A percentile compares a stretch with the other conserved stretches of the same genome.
These are phyloP conservation scores for Carterocephalus palaemon DNA, from an alignment of 2,888 invertebrate genomes.

Conservation along the genomic window DNA sequence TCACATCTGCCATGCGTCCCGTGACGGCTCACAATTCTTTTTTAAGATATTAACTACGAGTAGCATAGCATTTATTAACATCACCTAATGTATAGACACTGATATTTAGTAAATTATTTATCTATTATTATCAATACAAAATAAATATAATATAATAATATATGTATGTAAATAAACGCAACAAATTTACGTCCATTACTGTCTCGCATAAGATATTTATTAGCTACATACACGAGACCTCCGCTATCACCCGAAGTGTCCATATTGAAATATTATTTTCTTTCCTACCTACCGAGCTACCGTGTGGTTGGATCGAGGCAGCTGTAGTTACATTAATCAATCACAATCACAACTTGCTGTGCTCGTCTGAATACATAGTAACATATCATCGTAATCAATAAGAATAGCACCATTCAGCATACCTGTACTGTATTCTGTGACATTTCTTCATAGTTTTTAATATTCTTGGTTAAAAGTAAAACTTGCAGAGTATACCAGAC, in stretches of 20 bases:
- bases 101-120: no score
- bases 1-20: no score
- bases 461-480: no score
- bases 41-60: no score
- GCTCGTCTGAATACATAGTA: constrained; percentile 18
- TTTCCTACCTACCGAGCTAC: constrained; percentile 14
- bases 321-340: constrained; percentile 32
- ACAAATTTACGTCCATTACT: constrained; percentile 17
- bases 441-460: background rate
- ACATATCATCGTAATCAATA: constrained; percentile 8
- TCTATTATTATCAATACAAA: no score
- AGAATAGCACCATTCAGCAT: background rate
- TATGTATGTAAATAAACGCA: constrained; percentile 3
- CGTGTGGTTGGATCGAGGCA: constrained; percentile 28
- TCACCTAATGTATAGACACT: no score
- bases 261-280: constrained; percentile 24
- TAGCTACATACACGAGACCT: constrained; percentile 17
- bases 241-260: constrained; percentile 16
- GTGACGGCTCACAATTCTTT: no score
- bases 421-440: no score
- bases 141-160: no score
- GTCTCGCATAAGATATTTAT: constrained; percentile 13
- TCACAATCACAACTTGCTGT: constrained; percentile 31
- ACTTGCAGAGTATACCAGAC: no score
- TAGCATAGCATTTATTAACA: no score